Evolutionary conservation across 1,140 invertebrate genomes (phyloP).

Genomic region (Belonocnema kinseyi): DNA sequence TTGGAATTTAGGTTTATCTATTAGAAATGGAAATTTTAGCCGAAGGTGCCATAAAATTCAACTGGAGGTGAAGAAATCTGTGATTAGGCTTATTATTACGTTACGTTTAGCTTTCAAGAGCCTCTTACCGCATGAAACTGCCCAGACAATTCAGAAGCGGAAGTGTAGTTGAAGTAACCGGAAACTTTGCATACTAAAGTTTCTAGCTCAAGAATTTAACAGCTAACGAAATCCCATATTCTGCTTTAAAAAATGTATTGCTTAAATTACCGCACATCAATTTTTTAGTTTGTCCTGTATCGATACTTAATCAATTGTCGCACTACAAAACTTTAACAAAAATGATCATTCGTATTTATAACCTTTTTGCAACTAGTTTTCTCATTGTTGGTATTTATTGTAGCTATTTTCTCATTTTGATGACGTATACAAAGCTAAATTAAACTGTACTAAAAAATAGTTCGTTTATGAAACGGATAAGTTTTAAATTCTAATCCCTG

Average conservation of each 20-base stretch:
- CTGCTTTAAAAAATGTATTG: not conserved
- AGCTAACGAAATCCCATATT: not conserved
- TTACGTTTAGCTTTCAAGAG: not conserved
- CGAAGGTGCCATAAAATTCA: not conserved
- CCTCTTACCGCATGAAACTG: not conserved
- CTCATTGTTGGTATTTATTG: no score
- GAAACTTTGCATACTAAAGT: not conserved
- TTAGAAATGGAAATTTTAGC: not conserved
- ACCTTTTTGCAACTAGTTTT: no score
- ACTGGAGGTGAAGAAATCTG: slow-evolving; percentile 1
- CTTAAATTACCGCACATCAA: not conserved
- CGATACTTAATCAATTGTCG: no score
- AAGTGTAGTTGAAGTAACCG: not conserved
- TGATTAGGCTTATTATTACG: not conserved
- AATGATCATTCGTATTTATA: no score
- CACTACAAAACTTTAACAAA: no score
- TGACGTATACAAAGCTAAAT: no score
- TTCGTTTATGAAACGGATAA: not conserved
- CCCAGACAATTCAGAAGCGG: not conserved
- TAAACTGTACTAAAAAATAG: no score
- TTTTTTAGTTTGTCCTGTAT: not conserved
- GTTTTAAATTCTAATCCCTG: not conserved
- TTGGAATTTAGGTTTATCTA: not conserved
- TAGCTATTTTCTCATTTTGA: no score
- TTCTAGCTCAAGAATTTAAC: not conserved